These are phyloP conservation scores for Junonia oenone DNA, from an alignment of 2,888 invertebrate genomes.

Conservation along the genomic window DNA sequence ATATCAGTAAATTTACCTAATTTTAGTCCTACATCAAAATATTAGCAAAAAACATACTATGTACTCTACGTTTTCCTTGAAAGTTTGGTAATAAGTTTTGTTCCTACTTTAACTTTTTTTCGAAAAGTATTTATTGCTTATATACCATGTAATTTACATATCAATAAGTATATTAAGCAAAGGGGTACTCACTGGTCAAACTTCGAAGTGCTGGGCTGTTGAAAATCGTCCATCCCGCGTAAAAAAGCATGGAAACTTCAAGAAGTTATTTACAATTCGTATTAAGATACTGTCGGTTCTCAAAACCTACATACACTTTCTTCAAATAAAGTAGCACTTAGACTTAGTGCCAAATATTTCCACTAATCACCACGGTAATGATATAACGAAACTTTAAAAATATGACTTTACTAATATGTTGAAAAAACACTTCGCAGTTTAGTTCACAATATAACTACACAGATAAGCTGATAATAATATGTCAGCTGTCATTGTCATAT, in stretches of 20 bases:
- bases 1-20: neutral
- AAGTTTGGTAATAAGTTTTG: neutral
- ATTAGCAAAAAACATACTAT: neutral
- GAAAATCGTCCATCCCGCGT: conserved; percentile 55
- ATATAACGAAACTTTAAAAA: neutral
- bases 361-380: neutral
- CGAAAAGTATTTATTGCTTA: neutral
- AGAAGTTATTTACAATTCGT: conserved; percentile 34
- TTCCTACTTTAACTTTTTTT: neutral
- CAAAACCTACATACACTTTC: neutral
- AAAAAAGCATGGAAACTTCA: conserved; percentile 67
- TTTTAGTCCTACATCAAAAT: neutral
- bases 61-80: neutral
- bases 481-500: neutral
- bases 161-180: neutral
- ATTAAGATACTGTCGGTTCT: neutral
- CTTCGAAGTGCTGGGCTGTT: conserved; percentile 44
- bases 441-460: conserved; percentile 6
- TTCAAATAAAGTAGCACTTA: neutral
- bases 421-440: conserved; percentile 12
- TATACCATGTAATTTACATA: neutral
- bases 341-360: neutral
- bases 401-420: neutral
- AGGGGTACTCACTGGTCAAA: conserved; percentile 47
- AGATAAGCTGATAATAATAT: conserved; percentile 3